A percentile compares a stretch with the other conserved stretches of the same genome.
These are phyloP conservation scores for Pseudomugil tenellus DNA, from an alignment of 2,797 vertebrate species.

Conservation along the genomic window DNA sequence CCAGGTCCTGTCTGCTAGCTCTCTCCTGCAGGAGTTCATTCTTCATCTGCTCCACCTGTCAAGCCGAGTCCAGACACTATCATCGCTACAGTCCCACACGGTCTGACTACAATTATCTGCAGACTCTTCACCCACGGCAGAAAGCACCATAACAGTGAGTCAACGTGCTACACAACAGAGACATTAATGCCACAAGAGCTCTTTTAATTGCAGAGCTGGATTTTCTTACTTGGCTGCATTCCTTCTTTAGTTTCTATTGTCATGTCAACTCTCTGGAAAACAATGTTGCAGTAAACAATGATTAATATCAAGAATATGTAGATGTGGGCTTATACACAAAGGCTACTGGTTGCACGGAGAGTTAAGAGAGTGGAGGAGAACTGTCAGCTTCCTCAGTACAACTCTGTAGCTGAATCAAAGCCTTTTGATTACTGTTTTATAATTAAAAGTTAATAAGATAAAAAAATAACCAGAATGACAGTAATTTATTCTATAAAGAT, in stretches of 20 bases:
- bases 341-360: no score
- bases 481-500: no score
- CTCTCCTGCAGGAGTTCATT: conserved; percentile 95
- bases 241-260: conserved; percentile 28
- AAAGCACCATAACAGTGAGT: conserved; percentile 46
- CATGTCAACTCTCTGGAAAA: conserved; percentile 15
- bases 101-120: conserved; percentile 70
- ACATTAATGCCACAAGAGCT: conserved; percentile 32
- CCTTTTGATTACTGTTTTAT: background rate
- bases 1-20: conserved; percentile 92
- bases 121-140: conserved; percentile 34
- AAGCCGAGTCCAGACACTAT: conserved; percentile 78
- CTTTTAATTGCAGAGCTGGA: conserved; percentile 47
- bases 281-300: conserved; percentile 3
- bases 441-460: background rate
- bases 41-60: conserved; percentile 96
- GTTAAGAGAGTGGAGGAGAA: background rate
- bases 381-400: background rate
- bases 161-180: conserved; percentile 51
- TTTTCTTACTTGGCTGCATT: conserved; percentile 68
- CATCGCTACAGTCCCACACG: conserved; percentile 65
- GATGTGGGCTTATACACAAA: background rate
- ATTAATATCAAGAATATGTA: conserved; percentile 15
- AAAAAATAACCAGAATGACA: background rate
- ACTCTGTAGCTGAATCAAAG: no score